Conservation (phyloP, 2,888 invertebrate genomes). For the Malthinus flaveolus region DNA sequence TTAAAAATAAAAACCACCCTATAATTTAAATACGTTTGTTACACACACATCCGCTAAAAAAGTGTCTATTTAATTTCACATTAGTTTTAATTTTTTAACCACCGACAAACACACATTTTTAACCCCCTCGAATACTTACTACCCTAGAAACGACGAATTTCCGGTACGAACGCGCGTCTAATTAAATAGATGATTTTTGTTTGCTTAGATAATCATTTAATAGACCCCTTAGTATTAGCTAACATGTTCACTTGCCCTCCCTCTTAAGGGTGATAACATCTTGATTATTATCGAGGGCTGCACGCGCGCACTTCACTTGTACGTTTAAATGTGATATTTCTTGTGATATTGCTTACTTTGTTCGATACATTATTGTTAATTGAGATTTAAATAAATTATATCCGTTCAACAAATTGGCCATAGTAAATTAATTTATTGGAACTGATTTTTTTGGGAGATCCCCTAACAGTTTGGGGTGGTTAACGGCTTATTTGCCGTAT, state of each 20-base stretch:
- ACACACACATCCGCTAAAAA: conserved; percentile 33
- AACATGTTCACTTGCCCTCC: conserved; percentile 53
- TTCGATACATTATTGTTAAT: conserved; percentile 13
- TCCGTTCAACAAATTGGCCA: not conserved
- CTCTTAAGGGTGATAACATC: conserved; percentile 42
- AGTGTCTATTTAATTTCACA: conserved; percentile 40
- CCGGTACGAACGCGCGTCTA: conserved; percentile 51
- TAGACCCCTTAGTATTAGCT: conserved; percentile 53
- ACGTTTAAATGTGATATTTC: conserved; percentile 18
- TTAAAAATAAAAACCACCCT: conserved; percentile 24
- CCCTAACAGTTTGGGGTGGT: too few relatives aligned
- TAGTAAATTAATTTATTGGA: too few relatives aligned
- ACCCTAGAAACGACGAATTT: conserved; percentile 47
- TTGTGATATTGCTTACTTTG: conserved; percentile 2
- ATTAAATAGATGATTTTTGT: conserved; percentile 59
- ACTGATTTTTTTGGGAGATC: too few relatives aligned
- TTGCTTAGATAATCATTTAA: conserved; percentile 58
- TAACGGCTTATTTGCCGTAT: too few relatives aligned
- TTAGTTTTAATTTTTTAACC: conserved; percentile 39
- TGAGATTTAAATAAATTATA: conserved; percentile 10
- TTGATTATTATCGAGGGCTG: conserved; percentile 33
- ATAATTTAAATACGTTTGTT: conserved; percentile 32
- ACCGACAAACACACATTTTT: conserved; percentile 31
- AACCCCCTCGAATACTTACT: conserved; percentile 43
- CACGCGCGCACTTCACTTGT: conserved; percentile 34